Percentiles rank a stretch among this genome's conserved stretches.
Conservation (phyloP, 2,888 invertebrate genomes). For the Noctua janthina region DNA sequence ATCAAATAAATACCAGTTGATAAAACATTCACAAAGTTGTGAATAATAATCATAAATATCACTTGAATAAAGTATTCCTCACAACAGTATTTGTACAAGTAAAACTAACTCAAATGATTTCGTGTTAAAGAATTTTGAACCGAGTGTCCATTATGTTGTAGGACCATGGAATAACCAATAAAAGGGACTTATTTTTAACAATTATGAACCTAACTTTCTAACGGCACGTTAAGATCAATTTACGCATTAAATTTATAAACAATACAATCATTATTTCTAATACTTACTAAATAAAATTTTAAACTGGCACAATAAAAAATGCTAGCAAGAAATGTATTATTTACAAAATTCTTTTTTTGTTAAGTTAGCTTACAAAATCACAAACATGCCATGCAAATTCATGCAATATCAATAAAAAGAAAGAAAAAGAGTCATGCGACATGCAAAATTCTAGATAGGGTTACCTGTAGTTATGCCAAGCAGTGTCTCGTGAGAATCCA, state of each 20-base stretch:
- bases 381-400: constrained; percentile 42
- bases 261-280: not conserved
- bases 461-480: constrained; percentile 88
- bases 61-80: not conserved
- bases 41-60: not conserved
- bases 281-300: not conserved
- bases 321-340: constrained; percentile 1
- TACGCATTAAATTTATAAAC: not conserved
- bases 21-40: not conserved
- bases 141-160: too few species aligned
- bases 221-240: not conserved
- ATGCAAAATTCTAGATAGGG: constrained; percentile 71
- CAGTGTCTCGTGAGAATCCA: constrained; percentile 87
- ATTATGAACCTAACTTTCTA: not conserved
- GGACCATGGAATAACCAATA: too few species aligned
- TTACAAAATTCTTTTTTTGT: not conserved
- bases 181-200: not conserved
- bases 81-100: not conserved
- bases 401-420: constrained; percentile 38
- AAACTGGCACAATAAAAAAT: not conserved
- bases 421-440: constrained; percentile 63
- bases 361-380: constrained; percentile 41
- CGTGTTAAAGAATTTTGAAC: not conserved
- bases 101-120: not conserved
- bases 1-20: not conserved